Evolutionary conservation across 2,797 vertebrate genomes (phyloP), one percentile per base, ranked within the genome.

Genomic region (Xenentodon cancila): DNA sequence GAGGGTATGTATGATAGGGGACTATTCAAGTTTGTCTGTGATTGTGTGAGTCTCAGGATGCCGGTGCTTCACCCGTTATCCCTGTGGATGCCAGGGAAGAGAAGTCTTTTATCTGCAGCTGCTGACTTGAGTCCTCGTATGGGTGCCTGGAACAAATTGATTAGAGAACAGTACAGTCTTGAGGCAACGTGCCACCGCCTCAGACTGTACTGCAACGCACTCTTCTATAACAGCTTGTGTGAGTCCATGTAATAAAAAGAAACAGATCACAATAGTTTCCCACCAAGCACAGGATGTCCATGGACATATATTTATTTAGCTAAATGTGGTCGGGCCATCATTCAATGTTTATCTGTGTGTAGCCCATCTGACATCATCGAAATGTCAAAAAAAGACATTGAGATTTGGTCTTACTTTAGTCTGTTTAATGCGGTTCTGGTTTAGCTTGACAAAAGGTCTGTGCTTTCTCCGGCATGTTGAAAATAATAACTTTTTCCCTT

Each of bases 131-230:
- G 68, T 59, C 68, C 57, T 68, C 50, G 34, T 64, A 56, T 64
- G 78, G 79, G 66, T 20, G 58, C 21, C 73, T 80, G 81, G 79
- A 83, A 85, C 85, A 75, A 86, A 87, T 74, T 72, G 77, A 84
- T 88, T 82, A 62, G 64, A 77, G 80, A 62, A 80, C 18, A 68
- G 69, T 66, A 71, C 64, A 72, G 45, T 80, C 53, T n/a, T 71
- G 69, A 71, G 53, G 72, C 64, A 51, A 62, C 20, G 19, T 63
- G 49, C 62, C 57, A 57, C 34, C 37, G 55, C 67, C 64, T 77
- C 59, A 53, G 57, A 68, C 43, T 43, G 53, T 59, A 59, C 47
- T 70, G 66, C n/a, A 58, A 62, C 40, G 22, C 69, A 69, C 75
- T 70, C 64, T 62, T 83, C 63, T 77, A 52, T 83, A 9, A 47